Evolutionary conservation across 2,797 vertebrate genomes (phyloP), one percentile per base, ranked within the genome.

Genomic region (Dallia pectoralis): DNA sequence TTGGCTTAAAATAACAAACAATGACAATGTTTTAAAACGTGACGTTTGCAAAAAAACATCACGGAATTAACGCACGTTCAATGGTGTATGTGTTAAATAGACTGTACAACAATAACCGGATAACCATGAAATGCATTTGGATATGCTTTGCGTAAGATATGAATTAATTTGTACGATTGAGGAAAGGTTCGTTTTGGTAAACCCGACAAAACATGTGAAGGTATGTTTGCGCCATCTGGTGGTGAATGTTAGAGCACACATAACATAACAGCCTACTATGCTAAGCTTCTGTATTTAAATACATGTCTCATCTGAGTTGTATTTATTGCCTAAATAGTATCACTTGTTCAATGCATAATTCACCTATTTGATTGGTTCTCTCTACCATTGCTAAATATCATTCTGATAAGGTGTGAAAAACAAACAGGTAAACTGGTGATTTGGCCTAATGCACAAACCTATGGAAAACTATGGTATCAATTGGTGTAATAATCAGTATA

Each of bases 201-300:
- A 12, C 9, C 40, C 40, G 40, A 56, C 4, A n/a, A 56, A n/a
- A 9, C 22, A 14, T 56, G 53, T 56, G 22, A 7, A 56, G 22
- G 6, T 56, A 15, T 56, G 19, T 69, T 19, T 19, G 67, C 67
- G 67, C 67, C 67, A 69, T 53, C 67, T 69, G 47, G 14, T 69
- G 67, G 67, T 51, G 67, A 49, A 30, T 5, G 25, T 27, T n/a
- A n/a, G n/a, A n/a, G n/a, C n/a, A n/a, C n/a, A n/a, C n/a, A n/a
- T n/a, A n/a, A n/a, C n/a, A n/a, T n/a, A n/a, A n/a, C n/a, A n/a
- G n/a, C n/a, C n/a, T n/a, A n/a, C n/a, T n/a, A n/a, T n/a, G n/a
- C n/a, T n/a, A n/a, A n/a, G n/a, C n/a, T n/a, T n/a, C n/a, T n/a
- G 12, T 22, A 40, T 22, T 1, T 67, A 40, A 67, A 67, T 67